Conservation (phyloP, 1,140 invertebrate genomes). For the Heliothis subflexa region DNA sequence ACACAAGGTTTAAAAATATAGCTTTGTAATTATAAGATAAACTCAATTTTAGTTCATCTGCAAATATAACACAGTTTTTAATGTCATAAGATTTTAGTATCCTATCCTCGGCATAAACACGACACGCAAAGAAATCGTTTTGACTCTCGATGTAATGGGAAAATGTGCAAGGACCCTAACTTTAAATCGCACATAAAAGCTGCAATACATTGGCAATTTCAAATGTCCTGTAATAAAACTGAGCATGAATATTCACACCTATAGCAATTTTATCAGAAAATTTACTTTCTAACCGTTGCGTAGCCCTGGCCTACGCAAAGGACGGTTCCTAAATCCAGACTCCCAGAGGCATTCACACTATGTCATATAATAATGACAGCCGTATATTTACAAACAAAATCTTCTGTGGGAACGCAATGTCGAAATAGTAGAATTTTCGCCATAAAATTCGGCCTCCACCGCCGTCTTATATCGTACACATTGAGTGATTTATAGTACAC, state of each 20-base stretch:
- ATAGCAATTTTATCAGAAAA: background rate
- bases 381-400: slow-evolving; percentile 28
- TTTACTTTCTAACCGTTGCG: background rate
- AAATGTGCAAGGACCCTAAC: background rate
- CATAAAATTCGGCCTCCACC: slow-evolving; percentile 63
- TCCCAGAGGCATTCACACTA: slow-evolving; percentile 21
- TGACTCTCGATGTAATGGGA: slow-evolving; percentile 1
- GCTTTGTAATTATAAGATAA: background rate
- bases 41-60: background rate
- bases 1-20: background rate
- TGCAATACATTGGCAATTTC: slow-evolving; percentile 12
- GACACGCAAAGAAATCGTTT: slow-evolving; percentile 25
- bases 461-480: slow-evolving; percentile 55
- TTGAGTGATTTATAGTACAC: slow-evolving; percentile 71
- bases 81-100: slow-evolving; percentile 2
- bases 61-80: slow-evolving; percentile 1
- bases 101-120: slow-evolving; percentile 3
- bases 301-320: background rate
- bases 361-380: slow-evolving; percentile 39
- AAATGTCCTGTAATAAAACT: slow-evolving; percentile 21
- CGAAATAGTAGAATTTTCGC: slow-evolving; percentile 70
- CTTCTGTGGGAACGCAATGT: slow-evolving; percentile 68
- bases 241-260: slow-evolving; percentile 26
- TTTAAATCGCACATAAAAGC: slow-evolving; percentile 16
- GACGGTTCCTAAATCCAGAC: background rate